Evolutionary conservation across 2,888 invertebrate species (phyloP), one percentile per base, ranked within the genome.

Genomic region (Leucophora obtusa): DNA sequence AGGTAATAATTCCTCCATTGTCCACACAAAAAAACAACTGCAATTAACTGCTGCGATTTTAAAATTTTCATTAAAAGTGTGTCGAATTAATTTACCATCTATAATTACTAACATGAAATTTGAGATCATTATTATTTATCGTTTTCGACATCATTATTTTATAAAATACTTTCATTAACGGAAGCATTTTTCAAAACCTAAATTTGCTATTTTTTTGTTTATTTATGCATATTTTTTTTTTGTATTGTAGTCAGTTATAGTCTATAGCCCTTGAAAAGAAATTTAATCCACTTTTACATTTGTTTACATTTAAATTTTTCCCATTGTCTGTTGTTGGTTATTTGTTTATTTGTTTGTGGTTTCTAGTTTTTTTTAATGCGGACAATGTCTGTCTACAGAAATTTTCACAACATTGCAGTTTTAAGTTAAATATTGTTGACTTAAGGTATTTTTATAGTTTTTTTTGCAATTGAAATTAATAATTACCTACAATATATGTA

Each of bases 191-290:
- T 56, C 43, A 47, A 47, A 47, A 47, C 43, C 43, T 47, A 47
- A 14, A 47, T 47, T 47, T 47, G n/a, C 2, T n/a, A 6, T 6
- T 28, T 28, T 28, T 47, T 47, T 47, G 43, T 47, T n/a, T 47
- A 47, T 47, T 14, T 14, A 47, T 47, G 43, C 43, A 47, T 10
- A 14, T n/a, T 47, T 14, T 47, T 47, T 47, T 1, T 14, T 47
- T 47, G 2, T 47, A n/a, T n/a, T 47, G 2, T 14, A 14, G 1
- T 7, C 5, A 14, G 11, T 14, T n/a, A n/a, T 47, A 7, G 14
- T 47, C 6, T 47, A 15, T 33, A 65, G 78, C 70, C 79, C 79
- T 79, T 79, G 79, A 79, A 79, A 74, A 79, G 74, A 74, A 79
- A 79, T 74, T 79, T 59, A 66, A 79, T 75, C 75, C 70, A 74